These are phyloP conservation scores for Eidolon dupreanum DNA, from an alignment of 2,797 vertebrate genomes.

Conservation along the genomic window DNA sequence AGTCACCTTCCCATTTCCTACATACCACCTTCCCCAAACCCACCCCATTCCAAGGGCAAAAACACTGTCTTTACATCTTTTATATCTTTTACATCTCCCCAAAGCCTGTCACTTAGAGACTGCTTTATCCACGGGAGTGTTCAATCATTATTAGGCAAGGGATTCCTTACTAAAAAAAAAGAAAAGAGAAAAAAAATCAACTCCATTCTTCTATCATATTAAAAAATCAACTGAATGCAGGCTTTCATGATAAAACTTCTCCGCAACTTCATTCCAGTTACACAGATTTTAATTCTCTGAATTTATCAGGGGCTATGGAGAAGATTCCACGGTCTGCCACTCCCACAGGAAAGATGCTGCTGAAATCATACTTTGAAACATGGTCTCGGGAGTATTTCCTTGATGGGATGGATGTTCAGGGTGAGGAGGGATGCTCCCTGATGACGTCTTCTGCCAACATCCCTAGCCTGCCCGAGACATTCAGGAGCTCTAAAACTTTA, in stretches of 20 bases:
- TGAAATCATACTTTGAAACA: constrained; percentile 42
- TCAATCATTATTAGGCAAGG: constrained; percentile 20
- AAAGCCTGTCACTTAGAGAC: neutral
- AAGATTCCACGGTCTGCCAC: neutral
- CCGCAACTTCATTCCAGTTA: neutral
- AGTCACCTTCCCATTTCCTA: neutral
- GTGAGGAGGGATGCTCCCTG: neutral
- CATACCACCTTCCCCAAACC: neutral
- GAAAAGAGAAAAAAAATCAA: neutral
- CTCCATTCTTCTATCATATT: neutral
- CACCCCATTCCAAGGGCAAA: neutral
- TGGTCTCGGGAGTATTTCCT: neutral
- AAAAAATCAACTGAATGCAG: constrained; percentile 42
- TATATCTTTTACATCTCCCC: neutral
- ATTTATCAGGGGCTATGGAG: neutral
- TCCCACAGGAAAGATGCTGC: neutral
- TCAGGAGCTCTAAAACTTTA: constrained; percentile 6
- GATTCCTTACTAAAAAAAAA: neutral
- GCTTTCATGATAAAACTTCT: constrained; percentile 42
- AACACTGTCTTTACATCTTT: constrained; percentile 31
- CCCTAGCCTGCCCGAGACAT: neutral
- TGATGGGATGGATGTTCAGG: neutral
- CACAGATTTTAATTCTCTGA: constrained; percentile 10
- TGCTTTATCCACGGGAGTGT: neutral
- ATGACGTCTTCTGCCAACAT: neutral